phyloP scores from a whole-genome alignment of 2,888 invertebrate species.

The Caenorhabditis wallacei region DNA sequence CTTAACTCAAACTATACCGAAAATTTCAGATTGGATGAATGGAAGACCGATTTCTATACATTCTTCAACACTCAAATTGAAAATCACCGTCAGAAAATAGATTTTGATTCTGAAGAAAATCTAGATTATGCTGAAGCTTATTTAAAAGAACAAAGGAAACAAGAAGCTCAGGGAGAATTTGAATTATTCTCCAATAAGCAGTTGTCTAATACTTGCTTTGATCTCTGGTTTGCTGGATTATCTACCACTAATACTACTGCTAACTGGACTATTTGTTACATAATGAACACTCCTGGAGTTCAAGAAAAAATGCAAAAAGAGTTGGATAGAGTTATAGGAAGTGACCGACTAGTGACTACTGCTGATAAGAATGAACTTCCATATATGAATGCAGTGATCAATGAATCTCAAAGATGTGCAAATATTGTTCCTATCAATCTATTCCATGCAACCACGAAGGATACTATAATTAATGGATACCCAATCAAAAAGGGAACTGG shows the following conservation, averaged over 20 bases:
- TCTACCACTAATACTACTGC: slow-evolving; percentile 53
- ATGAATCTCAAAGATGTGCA: slow-evolving; percentile 63
- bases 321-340: slow-evolving; percentile 63
- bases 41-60: slow-evolving; percentile 43
- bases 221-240: slow-evolving; percentile 54
- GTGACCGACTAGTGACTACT: slow-evolving; percentile 64
- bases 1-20: too few species aligned
- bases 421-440: slow-evolving; percentile 62
- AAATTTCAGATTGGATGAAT: slow-evolving; percentile 20
- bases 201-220: slow-evolving; percentile 48
- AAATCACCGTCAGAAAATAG: slow-evolving; percentile 52
- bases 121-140: slow-evolving; percentile 67
- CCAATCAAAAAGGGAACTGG: slow-evolving; percentile 41
- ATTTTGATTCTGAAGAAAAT: slow-evolving; percentile 40
- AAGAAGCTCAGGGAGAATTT: slow-evolving; percentile 50
- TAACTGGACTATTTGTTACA: slow-evolving; percentile 49
- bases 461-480: slow-evolving; percentile 45
- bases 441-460: slow-evolving; percentile 34
- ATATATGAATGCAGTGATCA: slow-evolving; percentile 64
- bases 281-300: slow-evolving; percentile 48
- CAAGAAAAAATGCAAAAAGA: slow-evolving; percentile 69
- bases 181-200: slow-evolving; percentile 59
- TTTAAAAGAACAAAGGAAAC: slow-evolving; percentile 64
- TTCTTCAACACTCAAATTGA: slow-evolving; percentile 63
- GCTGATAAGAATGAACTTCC: slow-evolving; percentile 64